Percentiles rank a stretch among this genome's conserved stretches.
Conservation (phyloP, 2,113 vertebrate species). For the Mormyrus lacerda region DNA sequence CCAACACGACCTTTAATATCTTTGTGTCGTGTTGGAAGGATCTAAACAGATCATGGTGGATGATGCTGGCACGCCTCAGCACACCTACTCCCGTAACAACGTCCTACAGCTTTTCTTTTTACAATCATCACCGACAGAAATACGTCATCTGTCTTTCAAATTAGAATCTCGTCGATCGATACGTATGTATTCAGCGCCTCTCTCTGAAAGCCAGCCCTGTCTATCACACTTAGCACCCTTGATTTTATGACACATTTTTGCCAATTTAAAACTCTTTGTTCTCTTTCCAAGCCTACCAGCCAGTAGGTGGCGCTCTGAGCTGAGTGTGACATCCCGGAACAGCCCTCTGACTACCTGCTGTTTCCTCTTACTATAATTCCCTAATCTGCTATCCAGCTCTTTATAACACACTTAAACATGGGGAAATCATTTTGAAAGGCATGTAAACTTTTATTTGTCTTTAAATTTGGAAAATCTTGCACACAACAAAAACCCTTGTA, state of each 20-base stretch:
- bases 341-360: background rate
- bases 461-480: background rate
- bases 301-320: background rate
- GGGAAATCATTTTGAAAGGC: background rate
- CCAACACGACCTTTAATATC: background rate
- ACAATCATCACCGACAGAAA: background rate
- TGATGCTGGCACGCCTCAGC: background rate
- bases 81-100: background rate
- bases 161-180: background rate
- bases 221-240: background rate
- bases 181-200: background rate
- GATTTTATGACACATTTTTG: background rate
- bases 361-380: background rate
- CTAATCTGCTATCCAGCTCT: background rate
- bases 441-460: background rate
- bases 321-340: background rate
- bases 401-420: background rate
- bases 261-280: background rate
- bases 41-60: background rate
- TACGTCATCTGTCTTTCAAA: background rate
- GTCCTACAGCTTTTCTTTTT: background rate
- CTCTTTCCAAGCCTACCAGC: background rate
- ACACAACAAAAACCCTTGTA: background rate
- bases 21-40: background rate
- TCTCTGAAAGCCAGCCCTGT: background rate